Evolutionary conservation across 1,140 invertebrate species (phyloP).

Genomic region (Drosophila malerkotliana): DNA sequence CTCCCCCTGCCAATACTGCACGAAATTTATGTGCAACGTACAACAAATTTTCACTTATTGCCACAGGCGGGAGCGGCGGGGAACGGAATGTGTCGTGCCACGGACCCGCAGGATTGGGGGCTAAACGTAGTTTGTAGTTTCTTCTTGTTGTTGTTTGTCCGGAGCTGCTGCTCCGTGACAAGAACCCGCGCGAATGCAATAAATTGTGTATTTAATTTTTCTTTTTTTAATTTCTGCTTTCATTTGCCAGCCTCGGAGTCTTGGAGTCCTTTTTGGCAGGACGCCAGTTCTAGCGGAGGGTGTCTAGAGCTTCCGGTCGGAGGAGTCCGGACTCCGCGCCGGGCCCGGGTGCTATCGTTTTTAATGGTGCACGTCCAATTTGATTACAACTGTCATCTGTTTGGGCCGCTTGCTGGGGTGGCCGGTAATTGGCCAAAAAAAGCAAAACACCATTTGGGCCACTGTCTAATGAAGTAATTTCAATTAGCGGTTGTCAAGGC

Average conservation of each 20-base stretch:
- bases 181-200: slow-evolving; percentile 73
- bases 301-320: slow-evolving; percentile 53
- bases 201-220: slow-evolving; percentile 81
- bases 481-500: slow-evolving; percentile 36
- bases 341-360: slow-evolving; percentile 57
- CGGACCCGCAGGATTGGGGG: slow-evolving; percentile 12
- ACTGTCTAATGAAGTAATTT: slow-evolving; percentile 73
- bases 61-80: slow-evolving; percentile 12
- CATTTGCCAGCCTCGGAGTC: slow-evolving; percentile 47
- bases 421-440: slow-evolving; percentile 26
- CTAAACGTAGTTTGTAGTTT: slow-evolving; percentile 46
- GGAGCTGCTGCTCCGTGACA: slow-evolving; percentile 69
- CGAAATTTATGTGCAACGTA: slow-evolving; percentile 76
- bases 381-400: slow-evolving; percentile 78
- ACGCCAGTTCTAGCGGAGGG: slow-evolving; percentile 46
- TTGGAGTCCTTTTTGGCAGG: slow-evolving; percentile 40
- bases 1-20: slow-evolving; percentile 45
- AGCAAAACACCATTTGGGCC: slow-evolving; percentile 24
- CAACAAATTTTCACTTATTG: slow-evolving; percentile 79
- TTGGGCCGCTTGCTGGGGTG: slow-evolving; percentile 23
- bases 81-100: slow-evolving; percentile 59
- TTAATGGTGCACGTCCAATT: slow-evolving; percentile 79
- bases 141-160: slow-evolving; percentile 56
- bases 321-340: slow-evolving; percentile 8
- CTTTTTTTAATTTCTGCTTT: slow-evolving; percentile 79